Percentiles rank a stretch among this genome's conserved stretches.
Conservation (phyloP, 2,888 invertebrate genomes). For the Temnothorax rugatulus region DNA sequence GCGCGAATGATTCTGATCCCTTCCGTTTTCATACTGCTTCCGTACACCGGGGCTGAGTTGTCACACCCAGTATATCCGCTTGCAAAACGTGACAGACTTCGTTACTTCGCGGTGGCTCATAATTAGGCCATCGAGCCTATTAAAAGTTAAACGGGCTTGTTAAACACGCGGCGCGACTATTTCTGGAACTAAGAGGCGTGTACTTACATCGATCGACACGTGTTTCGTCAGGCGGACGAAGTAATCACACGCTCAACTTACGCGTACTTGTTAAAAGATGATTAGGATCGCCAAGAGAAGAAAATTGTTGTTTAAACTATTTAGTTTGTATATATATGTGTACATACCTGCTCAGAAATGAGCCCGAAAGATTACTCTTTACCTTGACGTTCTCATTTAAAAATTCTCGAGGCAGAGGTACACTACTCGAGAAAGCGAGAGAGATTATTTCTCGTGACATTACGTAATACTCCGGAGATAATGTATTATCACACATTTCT, state of each 20-base stretch:
- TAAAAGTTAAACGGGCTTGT: conserved; percentile 80
- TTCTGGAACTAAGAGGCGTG: conserved; percentile 71
- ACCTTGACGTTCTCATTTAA: conserved; percentile 10
- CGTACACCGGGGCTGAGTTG: neutral
- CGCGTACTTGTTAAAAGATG: conserved; percentile 47
- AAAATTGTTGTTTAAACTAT: conserved; percentile 29
- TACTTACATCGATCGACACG: conserved; percentile 57
- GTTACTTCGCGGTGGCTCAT: conserved; percentile 68
- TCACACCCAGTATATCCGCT: conserved; percentile 15
- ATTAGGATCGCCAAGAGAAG: conserved; percentile 40
- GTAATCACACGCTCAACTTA: conserved; percentile 55
- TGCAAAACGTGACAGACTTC: conserved; percentile 41
- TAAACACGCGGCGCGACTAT: conserved; percentile 71
- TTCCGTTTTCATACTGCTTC: neutral
- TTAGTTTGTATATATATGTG: conserved; percentile 5
- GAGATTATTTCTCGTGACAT: neutral
- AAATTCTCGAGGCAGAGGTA: neutral
- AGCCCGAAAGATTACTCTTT: neutral
- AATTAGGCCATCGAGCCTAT: conserved; percentile 82
- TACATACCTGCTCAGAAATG: neutral
- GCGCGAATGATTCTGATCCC: neutral
- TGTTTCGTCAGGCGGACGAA: conserved; percentile 41
- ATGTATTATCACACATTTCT: neutral
- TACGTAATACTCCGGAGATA: neutral
- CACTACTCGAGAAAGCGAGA: neutral